Conservation (phyloP, 2,113 vertebrate species). For the Nycticebus coucang region DNA sequence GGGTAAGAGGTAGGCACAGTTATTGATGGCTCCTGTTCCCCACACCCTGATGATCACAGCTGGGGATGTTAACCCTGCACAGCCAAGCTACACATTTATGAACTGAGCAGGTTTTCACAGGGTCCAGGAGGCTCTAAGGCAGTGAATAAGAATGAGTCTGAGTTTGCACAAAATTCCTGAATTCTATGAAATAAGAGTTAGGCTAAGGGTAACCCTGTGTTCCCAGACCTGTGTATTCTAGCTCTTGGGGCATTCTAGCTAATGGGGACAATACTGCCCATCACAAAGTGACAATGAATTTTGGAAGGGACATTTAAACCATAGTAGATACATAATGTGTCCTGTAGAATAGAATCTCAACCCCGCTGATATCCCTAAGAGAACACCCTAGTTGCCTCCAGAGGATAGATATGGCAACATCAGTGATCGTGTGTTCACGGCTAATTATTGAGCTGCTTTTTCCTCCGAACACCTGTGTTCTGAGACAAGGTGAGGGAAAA, state of each 20-base stretch:
- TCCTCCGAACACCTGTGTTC: neutral
- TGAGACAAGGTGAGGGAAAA: neutral
- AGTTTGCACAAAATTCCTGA: neutral
- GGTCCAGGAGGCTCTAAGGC: too few species aligned
- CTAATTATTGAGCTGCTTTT: neutral
- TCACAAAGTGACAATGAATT: neutral
- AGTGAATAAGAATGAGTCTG: neutral
- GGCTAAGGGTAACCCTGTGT: neutral
- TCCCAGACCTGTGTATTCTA: neutral
- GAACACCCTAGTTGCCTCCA: neutral
- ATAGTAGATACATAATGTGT: neutral
- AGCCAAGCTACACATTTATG: neutral
- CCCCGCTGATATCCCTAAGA: neutral
- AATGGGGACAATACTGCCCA: neutral
- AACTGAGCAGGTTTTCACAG: neutral
- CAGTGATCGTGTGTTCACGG: neutral
- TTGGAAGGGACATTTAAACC: too few species aligned
- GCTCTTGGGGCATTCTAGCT: neutral
- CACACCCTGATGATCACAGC: neutral
- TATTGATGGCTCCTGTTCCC: neutral
- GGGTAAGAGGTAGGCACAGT: neutral
- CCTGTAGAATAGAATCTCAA: neutral
- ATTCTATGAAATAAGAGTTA: neutral
- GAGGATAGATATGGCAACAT: neutral
- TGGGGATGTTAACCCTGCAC: neutral